phyloP scores from a whole-genome alignment of 2,888 invertebrate genomes.

The Aricia artaxerxes region DNA sequence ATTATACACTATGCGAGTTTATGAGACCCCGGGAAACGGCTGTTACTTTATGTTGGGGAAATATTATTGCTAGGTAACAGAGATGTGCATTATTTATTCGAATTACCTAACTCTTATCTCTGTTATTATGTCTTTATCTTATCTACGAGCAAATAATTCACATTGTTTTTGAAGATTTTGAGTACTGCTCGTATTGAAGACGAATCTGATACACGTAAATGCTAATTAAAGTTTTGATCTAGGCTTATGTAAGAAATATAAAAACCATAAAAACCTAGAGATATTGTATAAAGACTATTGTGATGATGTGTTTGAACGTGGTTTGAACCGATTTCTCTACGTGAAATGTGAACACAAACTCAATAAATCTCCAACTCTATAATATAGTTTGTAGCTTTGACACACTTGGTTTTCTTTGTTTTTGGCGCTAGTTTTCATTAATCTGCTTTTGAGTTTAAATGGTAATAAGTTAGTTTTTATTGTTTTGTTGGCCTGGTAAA shows the following conservation, averaged over 20 bases:
- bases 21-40: background rate
- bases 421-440: background rate
- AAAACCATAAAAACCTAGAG: too few relatives aligned
- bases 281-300: background rate
- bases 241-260: too few relatives aligned
- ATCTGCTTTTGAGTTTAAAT: background rate
- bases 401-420: background rate
- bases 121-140: background rate
- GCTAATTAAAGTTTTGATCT: background rate
- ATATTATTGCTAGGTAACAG: background rate
- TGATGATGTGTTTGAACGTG: background rate
- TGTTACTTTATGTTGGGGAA: background rate
- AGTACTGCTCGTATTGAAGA: background rate
- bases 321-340: background rate
- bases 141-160: background rate
- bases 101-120: background rate
- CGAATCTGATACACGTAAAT: background rate
- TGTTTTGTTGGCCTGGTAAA: background rate
- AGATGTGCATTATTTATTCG: background rate
- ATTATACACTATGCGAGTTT: slow-evolving; percentile 5
- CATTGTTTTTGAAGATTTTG: background rate
- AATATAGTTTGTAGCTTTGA: slow-evolving; percentile 14
- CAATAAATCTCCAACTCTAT: slow-evolving; percentile 1
- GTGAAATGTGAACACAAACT: slow-evolving; percentile 2
- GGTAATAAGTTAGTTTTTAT: background rate